Conservation (phyloP, 1,140 invertebrate species). For the Heliconius congener region DNA sequence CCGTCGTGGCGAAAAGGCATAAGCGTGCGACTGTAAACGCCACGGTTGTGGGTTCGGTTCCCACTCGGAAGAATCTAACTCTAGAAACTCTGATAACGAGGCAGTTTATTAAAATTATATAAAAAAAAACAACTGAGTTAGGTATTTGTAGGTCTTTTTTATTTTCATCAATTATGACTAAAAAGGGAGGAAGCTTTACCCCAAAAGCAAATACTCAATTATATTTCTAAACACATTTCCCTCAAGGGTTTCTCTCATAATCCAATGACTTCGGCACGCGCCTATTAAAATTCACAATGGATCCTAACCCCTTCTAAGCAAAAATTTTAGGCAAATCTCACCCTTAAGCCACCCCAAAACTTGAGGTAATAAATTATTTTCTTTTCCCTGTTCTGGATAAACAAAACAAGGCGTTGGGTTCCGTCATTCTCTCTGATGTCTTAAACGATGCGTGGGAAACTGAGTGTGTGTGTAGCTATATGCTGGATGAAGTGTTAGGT, state of each 20-base stretch:
- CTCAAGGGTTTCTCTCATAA: conserved; percentile 31
- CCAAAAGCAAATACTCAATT: conserved; percentile 23
- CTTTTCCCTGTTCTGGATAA: background rate
- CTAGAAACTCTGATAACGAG: no score
- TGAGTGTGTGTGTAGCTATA: no score
- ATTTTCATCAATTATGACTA: conserved; percentile 5
- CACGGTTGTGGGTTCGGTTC: no score
- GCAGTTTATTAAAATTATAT: no score
- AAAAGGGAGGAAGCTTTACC: conserved; percentile 14
- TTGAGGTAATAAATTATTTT: background rate
- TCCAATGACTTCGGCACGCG: conserved; percentile 43
- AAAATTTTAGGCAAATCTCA: background rate
- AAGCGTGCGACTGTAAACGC: no score
- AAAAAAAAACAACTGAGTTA: background rate
- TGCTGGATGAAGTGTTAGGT: no score
- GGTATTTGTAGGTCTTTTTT: background rate
- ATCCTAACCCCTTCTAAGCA: conserved; percentile 20
- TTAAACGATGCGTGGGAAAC: no score
- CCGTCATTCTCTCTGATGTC: no score
- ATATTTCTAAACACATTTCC: conserved; percentile 32
- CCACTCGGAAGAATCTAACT: no score
- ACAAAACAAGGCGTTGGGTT: no score
- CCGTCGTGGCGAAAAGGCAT: no score
- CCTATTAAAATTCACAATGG: conserved; percentile 43
- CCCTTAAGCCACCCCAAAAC: background rate